phyloP scores from a whole-genome alignment of 2,797 vertebrate species.

The Phataginus tetradactyla region DNA sequence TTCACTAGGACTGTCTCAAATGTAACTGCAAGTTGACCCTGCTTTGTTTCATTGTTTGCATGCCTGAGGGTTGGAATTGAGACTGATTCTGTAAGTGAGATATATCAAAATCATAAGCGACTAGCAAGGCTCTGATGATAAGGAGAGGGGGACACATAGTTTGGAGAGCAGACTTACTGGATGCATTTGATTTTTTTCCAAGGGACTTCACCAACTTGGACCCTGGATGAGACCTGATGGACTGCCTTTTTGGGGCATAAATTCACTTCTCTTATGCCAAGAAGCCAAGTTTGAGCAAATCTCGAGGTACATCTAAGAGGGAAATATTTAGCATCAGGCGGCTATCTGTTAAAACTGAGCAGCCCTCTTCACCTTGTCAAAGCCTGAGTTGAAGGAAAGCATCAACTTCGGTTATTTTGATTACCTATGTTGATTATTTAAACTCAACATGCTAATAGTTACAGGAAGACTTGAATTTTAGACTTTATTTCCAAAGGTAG shows the following conservation, averaged over 20 bases:
- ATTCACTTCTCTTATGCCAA: neutral
- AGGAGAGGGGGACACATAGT: neutral
- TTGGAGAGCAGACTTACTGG: neutral
- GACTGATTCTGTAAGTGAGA: neutral
- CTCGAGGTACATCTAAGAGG: neutral
- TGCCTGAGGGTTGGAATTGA: neutral
- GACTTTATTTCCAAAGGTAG: neutral
- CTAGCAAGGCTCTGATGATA: neutral
- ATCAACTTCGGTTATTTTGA: neutral
- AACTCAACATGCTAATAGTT: neutral
- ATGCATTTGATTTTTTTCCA: neutral
- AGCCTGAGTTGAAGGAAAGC: neutral
- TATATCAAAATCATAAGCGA: neutral
- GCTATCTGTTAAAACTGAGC: neutral
- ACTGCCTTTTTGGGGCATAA: neutral
- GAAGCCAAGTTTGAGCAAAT: neutral
- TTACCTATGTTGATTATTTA: constrained; percentile 13
- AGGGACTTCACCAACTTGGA: neutral
- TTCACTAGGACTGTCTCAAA: neutral
- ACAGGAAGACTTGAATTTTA: neutral
- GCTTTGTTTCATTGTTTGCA: neutral
- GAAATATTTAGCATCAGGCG: neutral
- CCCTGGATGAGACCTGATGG: neutral
- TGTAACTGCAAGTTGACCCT: neutral
- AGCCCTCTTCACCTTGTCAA: neutral